phyloP scores from a whole-genome alignment of 2,113 vertebrate species.

The Gambusia affinis region DNA sequence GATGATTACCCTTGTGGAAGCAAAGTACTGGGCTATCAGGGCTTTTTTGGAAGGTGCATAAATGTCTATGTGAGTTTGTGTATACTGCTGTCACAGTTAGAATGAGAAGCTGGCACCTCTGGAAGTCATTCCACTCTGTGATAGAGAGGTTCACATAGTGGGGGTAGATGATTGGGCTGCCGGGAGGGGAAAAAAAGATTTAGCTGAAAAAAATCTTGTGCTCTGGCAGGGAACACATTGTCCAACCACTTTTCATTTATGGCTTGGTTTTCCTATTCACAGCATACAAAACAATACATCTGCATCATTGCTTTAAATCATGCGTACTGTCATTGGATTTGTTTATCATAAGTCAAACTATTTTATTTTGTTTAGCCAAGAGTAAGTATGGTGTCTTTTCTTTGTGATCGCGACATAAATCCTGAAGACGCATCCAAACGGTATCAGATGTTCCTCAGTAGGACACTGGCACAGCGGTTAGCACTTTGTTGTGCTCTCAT shows the following conservation, averaged over 20 bases:
- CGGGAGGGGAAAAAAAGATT: constrained; percentile 17
- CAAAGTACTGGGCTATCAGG: constrained; percentile 25
- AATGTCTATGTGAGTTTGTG: constrained; percentile 23
- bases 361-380: constrained; percentile 2
- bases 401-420: constrained; percentile 8
- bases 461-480: constrained; percentile 12
- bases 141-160: constrained; percentile 28
- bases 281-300: constrained; percentile 3
- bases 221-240: constrained; percentile 3
- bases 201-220: constrained; percentile 25
- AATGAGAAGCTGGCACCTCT: constrained; percentile 49
- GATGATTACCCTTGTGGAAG: constrained; percentile 4
- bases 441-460: constrained; percentile 26
- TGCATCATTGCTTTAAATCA: not conserved
- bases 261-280: constrained; percentile 14
- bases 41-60: constrained; percentile 1
- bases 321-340: not conserved
- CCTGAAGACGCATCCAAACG: not conserved
- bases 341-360: not conserved
- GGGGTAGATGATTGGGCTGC: constrained; percentile 32
- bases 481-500: constrained; percentile 17
- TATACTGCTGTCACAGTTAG: constrained; percentile 47
- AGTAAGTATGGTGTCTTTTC: not conserved
- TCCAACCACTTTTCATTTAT: constrained; percentile 15
- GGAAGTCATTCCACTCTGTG: constrained; percentile 44